Conservation (phyloP, 2,888 invertebrate species). For the Drosophila siamana region DNA sequence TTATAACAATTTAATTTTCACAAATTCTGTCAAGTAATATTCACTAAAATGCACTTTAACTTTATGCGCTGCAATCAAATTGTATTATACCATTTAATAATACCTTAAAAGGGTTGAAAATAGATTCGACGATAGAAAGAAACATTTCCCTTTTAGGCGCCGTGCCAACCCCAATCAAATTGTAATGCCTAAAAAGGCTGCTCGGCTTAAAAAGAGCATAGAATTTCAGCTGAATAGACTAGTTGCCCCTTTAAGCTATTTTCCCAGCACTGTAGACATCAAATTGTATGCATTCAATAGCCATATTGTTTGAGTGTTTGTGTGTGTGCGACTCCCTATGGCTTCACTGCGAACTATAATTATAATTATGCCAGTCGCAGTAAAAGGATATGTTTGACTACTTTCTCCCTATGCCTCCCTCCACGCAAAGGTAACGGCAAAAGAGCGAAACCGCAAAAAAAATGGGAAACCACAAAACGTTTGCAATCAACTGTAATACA, state of each 20-base stretch:
- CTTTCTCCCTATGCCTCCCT: conserved; percentile 46
- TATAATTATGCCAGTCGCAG: conserved; percentile 45
- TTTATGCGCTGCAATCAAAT: background rate
- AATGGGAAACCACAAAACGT: conserved; percentile 75
- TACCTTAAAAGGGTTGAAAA: background rate
- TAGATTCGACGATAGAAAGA: too few relatives aligned
- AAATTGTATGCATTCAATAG: conserved; percentile 1
- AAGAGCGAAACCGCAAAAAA: conserved; percentile 68
- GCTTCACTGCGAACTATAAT: conserved; percentile 48
- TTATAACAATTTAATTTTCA: background rate
- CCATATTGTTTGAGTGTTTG: conserved; percentile 3
- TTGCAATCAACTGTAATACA: conserved; percentile 58
- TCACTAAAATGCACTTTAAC: background rate
- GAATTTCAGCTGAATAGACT: background rate
- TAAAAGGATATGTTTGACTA: conserved; percentile 60
- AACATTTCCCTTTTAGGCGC: background rate
- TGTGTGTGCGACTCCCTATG: conserved; percentile 38
- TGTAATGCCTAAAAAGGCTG: conserved; percentile 2
- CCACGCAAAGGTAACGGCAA: conserved; percentile 48
- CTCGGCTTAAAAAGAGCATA: background rate
- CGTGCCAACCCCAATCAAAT: background rate
- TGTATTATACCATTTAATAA: background rate
- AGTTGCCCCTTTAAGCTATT: conserved; percentile 3
- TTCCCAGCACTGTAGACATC: conserved; percentile 1
- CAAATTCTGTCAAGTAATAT: background rate